Evolutionary conservation across 2,888 invertebrate genomes (phyloP), one percentile per base, ranked within the genome.

Genomic region (Epiblema foenella): DNA sequence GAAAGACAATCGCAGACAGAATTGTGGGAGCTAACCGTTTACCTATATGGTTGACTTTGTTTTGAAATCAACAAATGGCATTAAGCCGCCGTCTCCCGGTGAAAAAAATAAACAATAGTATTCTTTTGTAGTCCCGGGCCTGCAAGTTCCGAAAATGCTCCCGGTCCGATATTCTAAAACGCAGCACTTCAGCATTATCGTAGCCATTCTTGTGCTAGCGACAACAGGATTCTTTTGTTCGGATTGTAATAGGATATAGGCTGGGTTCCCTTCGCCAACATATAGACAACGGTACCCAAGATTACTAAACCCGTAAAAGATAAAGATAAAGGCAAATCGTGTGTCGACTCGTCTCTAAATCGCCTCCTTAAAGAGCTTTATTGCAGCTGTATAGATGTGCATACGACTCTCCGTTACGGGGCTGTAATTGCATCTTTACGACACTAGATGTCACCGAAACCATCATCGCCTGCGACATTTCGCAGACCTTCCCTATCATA

Each of bases 401-500:
- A 60, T 54, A 17, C 42, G 39, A 37, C 62, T 12, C 17, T 37
- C 59, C 39, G 58, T 24, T 57, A 39, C n/a, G 8, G 51, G 29
- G n/a, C n/a, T 17, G 59, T 75, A 79, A 78, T 77, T 69, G 75
- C 66, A 54, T 75, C 70, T 77, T 82, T 76, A 75, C 79, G 79
- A 79, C 75, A 75, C 73, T 87, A 87, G 89, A 86, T 89, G 88
- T 87, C 88, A 79, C 82, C 79, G 78, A 83, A 84, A 82, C 79
- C 79, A 83, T 85, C 87, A 88, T 85, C 83, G 81, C 80, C 79
- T 82, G 80, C 88, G 88, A 89, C 89, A 90, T 90, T 91, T 89
- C 83, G 66, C 75, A 72, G 74, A 73, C 69, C 69, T 81, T 78
- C 74, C 76, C 68, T 74, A 78, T 76, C 77, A 66, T 57, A 60